Percentiles rank a stretch among this genome's conserved stretches.
Conservation (phyloP, 2,113 vertebrate species). For the Percopsis transmontana region DNA sequence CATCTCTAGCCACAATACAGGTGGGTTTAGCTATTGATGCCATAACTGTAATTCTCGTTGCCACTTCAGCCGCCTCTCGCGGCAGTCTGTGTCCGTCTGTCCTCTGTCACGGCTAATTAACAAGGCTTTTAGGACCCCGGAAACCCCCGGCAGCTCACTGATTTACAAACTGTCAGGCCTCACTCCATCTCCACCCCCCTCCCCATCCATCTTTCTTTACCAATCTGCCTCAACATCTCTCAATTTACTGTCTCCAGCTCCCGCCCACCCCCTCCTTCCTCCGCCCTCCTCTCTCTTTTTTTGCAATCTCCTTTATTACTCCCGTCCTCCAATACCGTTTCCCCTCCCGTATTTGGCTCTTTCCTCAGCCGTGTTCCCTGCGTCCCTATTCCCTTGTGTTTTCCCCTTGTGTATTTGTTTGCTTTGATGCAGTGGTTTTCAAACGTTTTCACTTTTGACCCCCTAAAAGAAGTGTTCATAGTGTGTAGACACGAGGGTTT, state of each 20-base stretch:
- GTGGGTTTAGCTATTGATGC: conserved; percentile 8
- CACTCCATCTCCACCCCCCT: conserved; percentile 37
- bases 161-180: conserved; percentile 64
- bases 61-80: conserved; percentile 23
- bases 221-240: conserved; percentile 1
- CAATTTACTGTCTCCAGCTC: conserved; percentile 30
- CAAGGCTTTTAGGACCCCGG: conserved; percentile 66
- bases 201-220: background rate
- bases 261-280: conserved; percentile 20
- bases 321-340: background rate
- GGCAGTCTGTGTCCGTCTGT: conserved; percentile 31
- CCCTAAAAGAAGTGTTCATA: no score
- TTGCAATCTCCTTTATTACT: background rate
- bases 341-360: conserved; percentile 4
- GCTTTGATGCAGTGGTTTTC: no score
- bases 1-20: background rate
- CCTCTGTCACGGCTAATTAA: conserved; percentile 66
- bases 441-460: no score
- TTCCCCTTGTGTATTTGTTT: no score
- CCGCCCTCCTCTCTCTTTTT: background rate
- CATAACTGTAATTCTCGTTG: conserved; percentile 6
- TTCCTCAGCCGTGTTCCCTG: no score
- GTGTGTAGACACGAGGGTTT: no score
- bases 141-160: conserved; percentile 58
- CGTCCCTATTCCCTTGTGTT: no score